Evolutionary conservation across 2,797 vertebrate species (phyloP), one percentile per base, ranked within the genome.

Genomic region (Darevskia mixta): DNA sequence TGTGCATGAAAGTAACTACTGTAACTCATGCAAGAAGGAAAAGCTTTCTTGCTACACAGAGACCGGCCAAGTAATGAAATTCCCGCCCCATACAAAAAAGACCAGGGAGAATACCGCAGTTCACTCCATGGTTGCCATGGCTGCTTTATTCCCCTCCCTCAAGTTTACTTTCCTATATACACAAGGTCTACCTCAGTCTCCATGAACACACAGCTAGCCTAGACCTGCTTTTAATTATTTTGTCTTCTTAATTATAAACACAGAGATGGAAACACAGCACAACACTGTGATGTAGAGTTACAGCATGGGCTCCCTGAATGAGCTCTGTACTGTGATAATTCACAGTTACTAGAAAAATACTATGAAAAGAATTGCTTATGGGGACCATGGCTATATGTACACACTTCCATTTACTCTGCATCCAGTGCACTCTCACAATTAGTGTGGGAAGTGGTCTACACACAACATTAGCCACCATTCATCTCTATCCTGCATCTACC

Each of bases 21-120:
- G 10, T n/a, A 83, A 69, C 17, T 9, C 18, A 13, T 11, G 81
- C 80, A 77, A 71, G 87, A 87, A 0, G 0, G 83, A 92, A 88
- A 88, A 92, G 87, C 82, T 90, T 79, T 90, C 13, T 0, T 78
- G 85, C 64, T 66, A 81, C 32, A 0, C 66, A 11, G 83, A 83
- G 66, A 45, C 8, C 15, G 15, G 45, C 29, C 64, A 35, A 71
- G 27, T 20, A 41, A 86, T 17, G 38, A 27, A 78, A 13, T n/a
- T 43, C 61, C 29, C 35, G 76, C 58, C 78, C 67, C 8, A 72
- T 18, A 72, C 41, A 38, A 81, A n/a, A 78, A 67, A 29, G 10
- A 7, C 9, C 49, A 61, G 15, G 10, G 18, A 78, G 45, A 77
- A 58, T 17, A 25, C 32, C 9, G 7, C n/a, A 66, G 78, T 29